Conservation (phyloP, 1,140 invertebrate genomes). For the Trypoxylus dichotomus region DNA sequence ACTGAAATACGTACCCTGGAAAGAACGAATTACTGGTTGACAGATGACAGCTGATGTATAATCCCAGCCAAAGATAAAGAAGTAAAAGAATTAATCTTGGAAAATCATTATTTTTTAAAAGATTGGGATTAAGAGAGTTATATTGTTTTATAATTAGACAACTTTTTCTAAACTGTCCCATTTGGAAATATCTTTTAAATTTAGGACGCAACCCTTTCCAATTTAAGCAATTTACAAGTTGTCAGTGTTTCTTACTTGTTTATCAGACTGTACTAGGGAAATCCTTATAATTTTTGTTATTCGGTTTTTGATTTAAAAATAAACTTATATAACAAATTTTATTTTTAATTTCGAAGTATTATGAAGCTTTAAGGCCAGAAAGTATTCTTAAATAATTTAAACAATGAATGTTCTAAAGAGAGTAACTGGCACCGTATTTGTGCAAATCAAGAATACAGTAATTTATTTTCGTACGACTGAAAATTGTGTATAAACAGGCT, state of each 20-base stretch:
- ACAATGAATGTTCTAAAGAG: not conserved
- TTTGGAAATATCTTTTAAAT: too few relatives aligned
- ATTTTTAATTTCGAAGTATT: not conserved
- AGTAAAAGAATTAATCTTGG: too few relatives aligned
- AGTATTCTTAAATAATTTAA: not conserved
- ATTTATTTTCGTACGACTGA: not conserved
- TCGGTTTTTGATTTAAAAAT: not conserved
- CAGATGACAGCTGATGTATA: slow-evolving; percentile 13
- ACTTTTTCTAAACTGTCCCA: too few relatives aligned
- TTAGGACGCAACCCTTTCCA: too few relatives aligned
- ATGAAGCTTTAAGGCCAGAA: not conserved
- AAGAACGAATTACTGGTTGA: slow-evolving; percentile 3
- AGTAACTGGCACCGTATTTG: not conserved
- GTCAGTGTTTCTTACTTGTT: too few relatives aligned
- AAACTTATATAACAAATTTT: not conserved
- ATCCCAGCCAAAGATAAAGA: not conserved
- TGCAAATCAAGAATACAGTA: not conserved
- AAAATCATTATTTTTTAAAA: too few relatives aligned
- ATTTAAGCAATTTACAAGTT: too few relatives aligned
- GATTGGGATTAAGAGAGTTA: too few relatives aligned
- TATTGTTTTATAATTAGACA: too few relatives aligned
- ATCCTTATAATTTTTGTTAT: not conserved
- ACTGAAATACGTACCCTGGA: slow-evolving; percentile 7
- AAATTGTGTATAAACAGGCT: not conserved
- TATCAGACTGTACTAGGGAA: not conserved